These are phyloP conservation scores for Lutjanus argentimaculatus DNA, from an alignment of 2,797 vertebrate species.

Conservation along the genomic window DNA sequence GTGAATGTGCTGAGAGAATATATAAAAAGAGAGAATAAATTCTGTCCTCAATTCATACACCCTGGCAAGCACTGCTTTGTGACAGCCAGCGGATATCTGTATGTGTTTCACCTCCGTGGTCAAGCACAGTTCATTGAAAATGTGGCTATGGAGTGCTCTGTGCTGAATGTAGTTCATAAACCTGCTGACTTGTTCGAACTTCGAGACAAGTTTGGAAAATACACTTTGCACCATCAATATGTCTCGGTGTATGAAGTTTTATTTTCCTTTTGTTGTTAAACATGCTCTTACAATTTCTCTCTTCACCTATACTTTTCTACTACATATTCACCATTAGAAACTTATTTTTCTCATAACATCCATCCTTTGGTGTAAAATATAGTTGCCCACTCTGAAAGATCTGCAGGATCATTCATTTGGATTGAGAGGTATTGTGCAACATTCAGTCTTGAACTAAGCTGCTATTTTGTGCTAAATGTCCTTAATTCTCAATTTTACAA, in stretches of 20 bases:
- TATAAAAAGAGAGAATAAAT: neutral
- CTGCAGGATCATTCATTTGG: neutral
- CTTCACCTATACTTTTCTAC: neutral
- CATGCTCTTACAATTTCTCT: neutral
- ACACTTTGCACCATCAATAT: neutral
- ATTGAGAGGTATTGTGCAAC: neutral
- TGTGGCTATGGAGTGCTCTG: neutral
- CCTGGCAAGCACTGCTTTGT: conserved; percentile 16
- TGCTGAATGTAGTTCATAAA: conserved; percentile 10
- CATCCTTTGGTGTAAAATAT: neutral
- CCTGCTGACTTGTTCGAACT: neutral
- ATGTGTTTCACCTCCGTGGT: conserved; percentile 21
- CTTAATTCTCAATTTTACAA: neutral
- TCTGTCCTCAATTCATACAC: conserved; percentile 3
- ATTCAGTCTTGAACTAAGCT: neutral
- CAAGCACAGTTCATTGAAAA: conserved; percentile 15
- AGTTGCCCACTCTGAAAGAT: neutral
- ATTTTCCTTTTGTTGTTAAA: neutral
- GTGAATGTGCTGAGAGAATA: neutral
- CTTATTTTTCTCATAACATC: neutral
- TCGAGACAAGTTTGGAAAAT: neutral
- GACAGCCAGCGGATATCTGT: conserved; percentile 18
- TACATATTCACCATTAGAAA: neutral
- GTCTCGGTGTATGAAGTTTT: neutral
- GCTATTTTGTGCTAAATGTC: neutral